Evolutionary conservation across 2,888 invertebrate genomes (phyloP), one percentile per base, ranked within the genome.

Genomic region (Polia nebulosa): DNA sequence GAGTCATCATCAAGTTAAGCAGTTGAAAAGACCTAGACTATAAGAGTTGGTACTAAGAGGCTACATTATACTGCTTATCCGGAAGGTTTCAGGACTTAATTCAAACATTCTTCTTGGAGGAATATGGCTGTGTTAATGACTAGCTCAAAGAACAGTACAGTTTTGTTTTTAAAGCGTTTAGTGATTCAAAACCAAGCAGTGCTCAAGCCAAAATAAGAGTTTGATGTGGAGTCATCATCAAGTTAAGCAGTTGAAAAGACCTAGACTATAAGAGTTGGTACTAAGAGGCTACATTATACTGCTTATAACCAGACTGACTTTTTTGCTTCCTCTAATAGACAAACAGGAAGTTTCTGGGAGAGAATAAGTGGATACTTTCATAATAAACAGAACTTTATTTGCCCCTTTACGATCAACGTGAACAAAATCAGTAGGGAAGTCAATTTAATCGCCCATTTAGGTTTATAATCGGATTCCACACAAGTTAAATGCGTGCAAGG

Each of bases 401-500:
- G 34, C n/a, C 11, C 2, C 8, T 6, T 8, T 41, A 9, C 4
- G 5, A 32, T 13, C 29, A 56, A 39, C 8, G 34, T n/a, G 20
- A 17, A 34, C 13, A 22, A 53, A 64, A 63, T 39, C 41, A 29
- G 22, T 17, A 6, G 11, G 32, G 36, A 20, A 27, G 15, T 34
- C 6, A 52, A 57, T 56, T 15, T 25, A 52, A 57, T 52, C 20
- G 32, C n/a, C 17, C 34, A 41, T 52, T 36, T 11, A 41, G 9
- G 15, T 59, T 29, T 29, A 20, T 57, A 64, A 34, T 22, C 49
- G 15, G n/a, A 75, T 75, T 57, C 52, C 53, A 72, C 29, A 13
- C 22, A 56, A 66, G 25, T 56, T 49, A 32, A 17, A 69, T 63
- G 76, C 82, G 55, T 61, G 63, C 55, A 69, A 55, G 52, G n/a